Percentiles rank a stretch among this genome's conserved stretches.
Conservation (phyloP, 2,888 invertebrate species). For the Caenorhabditis plicata region DNA sequence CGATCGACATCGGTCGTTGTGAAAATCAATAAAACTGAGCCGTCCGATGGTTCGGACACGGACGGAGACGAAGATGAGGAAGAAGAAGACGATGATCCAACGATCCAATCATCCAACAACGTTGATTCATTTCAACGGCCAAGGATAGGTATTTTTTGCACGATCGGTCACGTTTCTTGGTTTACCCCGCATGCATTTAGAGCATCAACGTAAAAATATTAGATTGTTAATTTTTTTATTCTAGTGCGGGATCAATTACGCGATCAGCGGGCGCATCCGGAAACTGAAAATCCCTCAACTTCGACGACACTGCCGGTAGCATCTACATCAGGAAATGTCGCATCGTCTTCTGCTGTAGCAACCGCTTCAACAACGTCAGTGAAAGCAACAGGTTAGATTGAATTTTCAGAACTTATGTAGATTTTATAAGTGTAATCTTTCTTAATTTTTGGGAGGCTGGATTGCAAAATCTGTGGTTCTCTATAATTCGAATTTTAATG, state of each 20-base stretch:
- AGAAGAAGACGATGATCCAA: slow-evolving; percentile 48
- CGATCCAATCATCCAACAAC: slow-evolving; percentile 45
- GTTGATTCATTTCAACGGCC: slow-evolving; percentile 35
- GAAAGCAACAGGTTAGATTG: slow-evolving; percentile 13
- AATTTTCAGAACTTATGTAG: slow-evolving; percentile 7
- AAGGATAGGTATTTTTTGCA: slow-evolving; percentile 10
- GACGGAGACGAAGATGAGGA: slow-evolving; percentile 33
- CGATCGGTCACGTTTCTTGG: too few relatives aligned
- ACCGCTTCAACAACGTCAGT: slow-evolving; percentile 13
- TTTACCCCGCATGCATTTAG: too few relatives aligned
- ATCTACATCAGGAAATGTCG: slow-evolving; percentile 8
- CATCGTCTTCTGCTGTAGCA: slow-evolving; percentile 14
- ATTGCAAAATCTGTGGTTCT: too few relatives aligned
- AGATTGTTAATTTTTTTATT: too few relatives aligned
- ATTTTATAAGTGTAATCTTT: background rate
- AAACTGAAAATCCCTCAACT: slow-evolving; percentile 35
- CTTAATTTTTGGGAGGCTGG: slow-evolving; percentile 8
- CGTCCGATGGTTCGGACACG: too few relatives aligned
- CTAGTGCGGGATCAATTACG: too few relatives aligned
- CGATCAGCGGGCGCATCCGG: slow-evolving; percentile 63
- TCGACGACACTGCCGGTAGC: slow-evolving; percentile 13
- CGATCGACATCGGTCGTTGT: too few relatives aligned
- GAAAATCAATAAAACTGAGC: too few relatives aligned
- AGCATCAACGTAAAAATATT: too few relatives aligned
- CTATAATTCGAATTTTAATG: too few relatives aligned